A percentile compares a stretch with the other conserved stretches of the same genome.
Evolutionary conservation across 2,797 vertebrate genomes (phyloP).

Genomic region (Coccyzus lansbergi): DNA sequence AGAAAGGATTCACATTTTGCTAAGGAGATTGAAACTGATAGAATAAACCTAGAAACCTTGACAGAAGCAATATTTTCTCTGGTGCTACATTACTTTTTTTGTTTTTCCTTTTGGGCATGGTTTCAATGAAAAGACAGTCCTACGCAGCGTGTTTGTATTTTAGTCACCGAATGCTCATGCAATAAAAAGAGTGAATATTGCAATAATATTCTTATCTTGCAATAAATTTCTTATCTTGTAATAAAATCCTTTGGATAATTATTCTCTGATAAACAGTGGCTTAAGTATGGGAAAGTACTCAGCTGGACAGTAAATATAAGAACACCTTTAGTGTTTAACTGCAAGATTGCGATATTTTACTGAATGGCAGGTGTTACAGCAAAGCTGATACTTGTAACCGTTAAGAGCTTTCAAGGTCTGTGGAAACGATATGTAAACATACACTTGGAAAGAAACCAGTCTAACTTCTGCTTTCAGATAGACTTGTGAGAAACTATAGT

Average conservation of each 20-base stretch:
- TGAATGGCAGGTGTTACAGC: constrained; percentile 51
- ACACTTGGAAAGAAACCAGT: constrained; percentile 33
- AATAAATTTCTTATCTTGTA: constrained; percentile 37
- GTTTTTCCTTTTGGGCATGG: not conserved
- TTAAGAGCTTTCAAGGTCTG: constrained; percentile 55
- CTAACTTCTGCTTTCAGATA: not conserved
- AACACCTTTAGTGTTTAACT: constrained; percentile 49
- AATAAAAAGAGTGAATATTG: not conserved
- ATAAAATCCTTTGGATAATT: constrained; percentile 21
- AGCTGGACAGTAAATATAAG: not conserved
- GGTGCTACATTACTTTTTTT: not conserved
- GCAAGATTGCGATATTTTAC: constrained; percentile 26
- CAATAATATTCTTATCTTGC: not conserved
- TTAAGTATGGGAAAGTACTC: constrained; percentile 22
- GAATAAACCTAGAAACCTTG: not conserved
- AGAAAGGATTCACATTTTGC: not conserved
- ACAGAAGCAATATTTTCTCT: not conserved
- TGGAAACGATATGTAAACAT: constrained; percentile 33
- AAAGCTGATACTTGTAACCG: constrained; percentile 28
- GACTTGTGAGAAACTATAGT: constrained; percentile 2
- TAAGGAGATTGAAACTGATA: not conserved
- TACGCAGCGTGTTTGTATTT: not conserved
- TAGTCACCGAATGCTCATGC: not conserved
- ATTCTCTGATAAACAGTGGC: constrained; percentile 7
- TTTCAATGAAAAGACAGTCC: not conserved